Conservation (phyloP, 2,888 invertebrate genomes). For the Rutpela maculata region DNA sequence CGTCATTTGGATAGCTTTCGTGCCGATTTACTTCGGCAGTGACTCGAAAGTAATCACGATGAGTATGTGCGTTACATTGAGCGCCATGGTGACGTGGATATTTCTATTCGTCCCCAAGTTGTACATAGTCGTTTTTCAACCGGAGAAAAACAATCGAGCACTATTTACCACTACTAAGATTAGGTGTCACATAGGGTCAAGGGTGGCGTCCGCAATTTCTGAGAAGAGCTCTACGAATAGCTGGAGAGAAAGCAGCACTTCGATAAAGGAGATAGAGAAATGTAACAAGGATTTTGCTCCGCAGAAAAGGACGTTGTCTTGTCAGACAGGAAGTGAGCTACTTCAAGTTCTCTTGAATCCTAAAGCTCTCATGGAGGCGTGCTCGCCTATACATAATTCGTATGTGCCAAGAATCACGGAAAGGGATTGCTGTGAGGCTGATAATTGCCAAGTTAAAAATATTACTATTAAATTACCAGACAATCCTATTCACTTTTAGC, state of each 20-base stretch:
- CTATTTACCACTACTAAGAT: conserved; percentile 85
- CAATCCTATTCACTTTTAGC: conserved; percentile 45
- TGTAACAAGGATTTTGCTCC: conserved; percentile 43
- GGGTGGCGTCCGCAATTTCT: conserved; percentile 73
- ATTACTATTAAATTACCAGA: conserved; percentile 72
- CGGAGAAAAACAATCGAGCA: conserved; percentile 85
- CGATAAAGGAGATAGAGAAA: conserved; percentile 55
- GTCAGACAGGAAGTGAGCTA: conserved; percentile 72
- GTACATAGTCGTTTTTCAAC: conserved; percentile 84
- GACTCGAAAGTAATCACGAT: conserved; percentile 76
- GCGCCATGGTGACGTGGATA: conserved; percentile 83
- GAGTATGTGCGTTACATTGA: conserved; percentile 84
- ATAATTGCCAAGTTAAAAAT: conserved; percentile 72
- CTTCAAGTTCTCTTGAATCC: conserved; percentile 69
- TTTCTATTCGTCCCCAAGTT: conserved; percentile 86
- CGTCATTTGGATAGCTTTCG: conserved; percentile 87
- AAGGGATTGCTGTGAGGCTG: conserved; percentile 69
- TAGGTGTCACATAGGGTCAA: conserved; percentile 81
- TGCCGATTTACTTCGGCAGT: conserved; percentile 85
- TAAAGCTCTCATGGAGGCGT: conserved; percentile 61
- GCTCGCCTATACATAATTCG: conserved; percentile 52
- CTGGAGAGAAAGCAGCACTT: conserved; percentile 65
- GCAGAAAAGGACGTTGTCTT: conserved; percentile 69
- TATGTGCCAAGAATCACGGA: conserved; percentile 66
- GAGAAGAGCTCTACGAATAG: conserved; percentile 70